Percentiles rank a stretch among this genome's conserved stretches.
phyloP scores from a whole-genome alignment of 2,797 vertebrate genomes.

The Hipposideros larvatus region DNA sequence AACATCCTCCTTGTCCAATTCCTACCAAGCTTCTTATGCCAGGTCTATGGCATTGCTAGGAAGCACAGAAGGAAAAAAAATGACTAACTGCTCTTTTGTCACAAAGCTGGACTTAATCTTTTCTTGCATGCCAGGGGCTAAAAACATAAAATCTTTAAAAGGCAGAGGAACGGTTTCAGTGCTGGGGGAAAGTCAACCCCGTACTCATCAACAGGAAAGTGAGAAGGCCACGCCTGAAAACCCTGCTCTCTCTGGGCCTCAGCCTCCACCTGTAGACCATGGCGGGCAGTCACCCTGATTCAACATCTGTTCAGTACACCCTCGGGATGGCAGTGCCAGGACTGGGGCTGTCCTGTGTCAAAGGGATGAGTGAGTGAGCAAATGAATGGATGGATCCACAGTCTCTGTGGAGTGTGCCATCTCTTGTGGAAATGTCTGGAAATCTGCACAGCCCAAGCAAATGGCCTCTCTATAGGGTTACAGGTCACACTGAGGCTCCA shows the following conservation, averaged over 20 bases:
- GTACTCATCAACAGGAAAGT: not conserved
- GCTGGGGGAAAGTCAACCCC: not conserved
- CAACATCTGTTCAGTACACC: not conserved
- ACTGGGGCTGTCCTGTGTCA: not conserved
- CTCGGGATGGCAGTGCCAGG: not conserved
- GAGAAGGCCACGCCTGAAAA: not conserved
- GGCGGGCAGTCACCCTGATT: not conserved
- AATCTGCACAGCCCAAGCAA: not conserved
- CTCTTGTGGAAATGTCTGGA: not conserved
- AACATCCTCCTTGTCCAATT: not conserved
- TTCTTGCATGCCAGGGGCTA: not conserved
- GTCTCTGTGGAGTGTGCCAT: not conserved
- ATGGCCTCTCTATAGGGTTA: not conserved
- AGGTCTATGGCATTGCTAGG: not conserved
- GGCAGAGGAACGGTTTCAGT: not conserved
- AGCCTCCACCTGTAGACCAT: accelerated
- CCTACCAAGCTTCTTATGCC: not conserved
- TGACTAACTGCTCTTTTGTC: not conserved
- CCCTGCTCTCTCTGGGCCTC: not conserved
- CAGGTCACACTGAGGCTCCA: not conserved
- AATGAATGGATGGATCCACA: not conserved
- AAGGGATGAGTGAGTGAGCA: not conserved
- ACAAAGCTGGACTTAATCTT: not conserved
- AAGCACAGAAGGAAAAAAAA: not conserved
- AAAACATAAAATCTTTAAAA: not conserved